Evolutionary conservation across 2,797 vertebrate species (phyloP).

Genomic region (Phataginus tetradactyla): DNA sequence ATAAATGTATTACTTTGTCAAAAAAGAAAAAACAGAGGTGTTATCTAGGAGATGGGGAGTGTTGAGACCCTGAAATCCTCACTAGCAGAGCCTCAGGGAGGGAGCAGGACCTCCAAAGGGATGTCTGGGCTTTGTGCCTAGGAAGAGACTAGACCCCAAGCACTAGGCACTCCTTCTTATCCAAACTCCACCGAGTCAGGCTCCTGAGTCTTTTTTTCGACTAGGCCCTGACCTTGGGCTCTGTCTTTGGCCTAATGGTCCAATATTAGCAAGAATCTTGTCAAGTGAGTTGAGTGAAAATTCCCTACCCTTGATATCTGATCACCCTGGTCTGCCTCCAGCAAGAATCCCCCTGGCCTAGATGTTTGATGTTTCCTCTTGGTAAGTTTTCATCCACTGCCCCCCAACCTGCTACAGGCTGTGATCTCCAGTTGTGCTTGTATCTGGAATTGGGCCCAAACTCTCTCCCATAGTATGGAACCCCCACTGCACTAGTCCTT

Average conservation of each 20-base stretch:
- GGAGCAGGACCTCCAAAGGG: background rate
- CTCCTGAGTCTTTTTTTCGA: background rate
- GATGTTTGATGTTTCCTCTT: background rate
- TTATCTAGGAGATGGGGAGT: background rate
- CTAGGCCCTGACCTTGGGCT: background rate
- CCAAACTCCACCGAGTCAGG: background rate
- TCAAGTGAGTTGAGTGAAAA: background rate
- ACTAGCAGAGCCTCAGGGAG: background rate
- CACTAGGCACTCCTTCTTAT: background rate
- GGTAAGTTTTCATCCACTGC: background rate
- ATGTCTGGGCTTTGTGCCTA: background rate
- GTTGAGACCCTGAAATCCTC: background rate
- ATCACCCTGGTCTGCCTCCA: background rate
- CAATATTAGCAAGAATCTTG: background rate
- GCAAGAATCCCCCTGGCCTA: background rate
- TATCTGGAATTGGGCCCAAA: no score
- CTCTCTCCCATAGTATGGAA: background rate
- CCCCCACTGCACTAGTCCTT: background rate
- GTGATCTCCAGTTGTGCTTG: background rate
- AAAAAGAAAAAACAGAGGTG: background rate
- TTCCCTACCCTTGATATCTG: background rate
- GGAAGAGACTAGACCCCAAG: background rate
- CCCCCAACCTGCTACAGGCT: background rate
- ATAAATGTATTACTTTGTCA: background rate
- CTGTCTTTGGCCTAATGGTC: background rate